Percentiles rank a stretch among this genome's conserved stretches.
Conservation (phyloP, 2,797 vertebrate species). For the Squalus acanthias region DNA sequence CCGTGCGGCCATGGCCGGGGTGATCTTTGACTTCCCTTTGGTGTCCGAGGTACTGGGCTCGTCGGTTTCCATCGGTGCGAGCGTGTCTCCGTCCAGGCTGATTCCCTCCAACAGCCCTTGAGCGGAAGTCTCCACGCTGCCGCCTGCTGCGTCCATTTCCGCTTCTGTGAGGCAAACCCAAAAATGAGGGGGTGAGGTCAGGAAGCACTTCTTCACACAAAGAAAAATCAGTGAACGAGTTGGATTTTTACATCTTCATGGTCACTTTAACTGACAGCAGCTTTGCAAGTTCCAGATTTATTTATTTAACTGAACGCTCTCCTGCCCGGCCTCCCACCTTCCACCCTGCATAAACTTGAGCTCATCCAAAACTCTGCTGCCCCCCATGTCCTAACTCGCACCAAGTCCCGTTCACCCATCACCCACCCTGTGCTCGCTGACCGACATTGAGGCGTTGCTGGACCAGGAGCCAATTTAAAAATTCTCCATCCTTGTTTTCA, state of each 20-base stretch:
- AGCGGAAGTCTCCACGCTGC: constrained; percentile 67
- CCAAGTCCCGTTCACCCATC: not conserved
- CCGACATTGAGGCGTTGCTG: no score
- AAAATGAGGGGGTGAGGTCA: not conserved
- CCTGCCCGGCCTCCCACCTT: not conserved
- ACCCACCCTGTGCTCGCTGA: not conserved
- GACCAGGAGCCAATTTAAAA: not conserved
- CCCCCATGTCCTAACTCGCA: not conserved
- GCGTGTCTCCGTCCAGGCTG: constrained; percentile 80
- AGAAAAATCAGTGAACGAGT: not conserved
- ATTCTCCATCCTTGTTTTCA: no score
- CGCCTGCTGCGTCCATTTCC: constrained; percentile 58
- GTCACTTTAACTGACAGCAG: not conserved
- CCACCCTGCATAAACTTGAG: not conserved
- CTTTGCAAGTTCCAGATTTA: not conserved
- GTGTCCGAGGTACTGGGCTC: constrained; percentile 79
- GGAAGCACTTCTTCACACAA: not conserved
- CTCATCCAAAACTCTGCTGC: not conserved
- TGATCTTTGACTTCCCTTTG: constrained; percentile 89
- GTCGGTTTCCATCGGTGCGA: constrained; percentile 94
- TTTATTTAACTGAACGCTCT: not conserved
- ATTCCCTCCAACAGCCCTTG: constrained; percentile 87
- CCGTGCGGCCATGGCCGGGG: constrained; percentile 92
- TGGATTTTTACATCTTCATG: no score
- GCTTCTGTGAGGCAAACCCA: constrained; percentile 57